These are phyloP conservation scores for Alectura lathami DNA, from an alignment of 2,113 vertebrate genomes.

Conservation along the genomic window DNA sequence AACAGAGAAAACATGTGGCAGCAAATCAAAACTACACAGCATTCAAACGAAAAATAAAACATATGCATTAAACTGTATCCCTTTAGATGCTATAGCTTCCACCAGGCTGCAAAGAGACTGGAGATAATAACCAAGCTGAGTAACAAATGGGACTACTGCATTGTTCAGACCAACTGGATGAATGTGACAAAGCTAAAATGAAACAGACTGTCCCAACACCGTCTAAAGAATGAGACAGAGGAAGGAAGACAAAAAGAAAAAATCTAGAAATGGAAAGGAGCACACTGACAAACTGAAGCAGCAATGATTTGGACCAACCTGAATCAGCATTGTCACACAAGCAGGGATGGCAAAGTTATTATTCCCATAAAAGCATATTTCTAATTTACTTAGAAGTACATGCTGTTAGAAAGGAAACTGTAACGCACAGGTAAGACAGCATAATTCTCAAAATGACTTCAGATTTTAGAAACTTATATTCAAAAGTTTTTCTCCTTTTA, in stretches of 20 bases:
- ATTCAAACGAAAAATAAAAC: slow-evolving; percentile 29
- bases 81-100: neutral
- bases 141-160: neutral
- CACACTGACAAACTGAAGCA: neutral
- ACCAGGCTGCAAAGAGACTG: neutral
- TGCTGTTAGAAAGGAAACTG: neutral
- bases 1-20: neutral
- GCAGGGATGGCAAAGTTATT: neutral
- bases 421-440: neutral
- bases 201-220: neutral
- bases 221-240: neutral
- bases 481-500: neutral
- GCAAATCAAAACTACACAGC: neutral
- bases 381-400: neutral
- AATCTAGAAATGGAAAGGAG: neutral
- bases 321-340: neutral
- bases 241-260: neutral
- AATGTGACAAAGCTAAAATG: slow-evolving; percentile 3
- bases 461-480: neutral
- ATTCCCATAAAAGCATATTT: neutral
- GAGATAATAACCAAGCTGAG: neutral
- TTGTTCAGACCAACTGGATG: neutral
- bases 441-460: neutral
- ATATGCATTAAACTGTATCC: neutral
- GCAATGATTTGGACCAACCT: neutral